A percentile compares a stretch with the other conserved stretches of the same genome.
Evolutionary conservation across 2,888 invertebrate species (phyloP).

Genomic region (Agrenia bidenticulata): DNA sequence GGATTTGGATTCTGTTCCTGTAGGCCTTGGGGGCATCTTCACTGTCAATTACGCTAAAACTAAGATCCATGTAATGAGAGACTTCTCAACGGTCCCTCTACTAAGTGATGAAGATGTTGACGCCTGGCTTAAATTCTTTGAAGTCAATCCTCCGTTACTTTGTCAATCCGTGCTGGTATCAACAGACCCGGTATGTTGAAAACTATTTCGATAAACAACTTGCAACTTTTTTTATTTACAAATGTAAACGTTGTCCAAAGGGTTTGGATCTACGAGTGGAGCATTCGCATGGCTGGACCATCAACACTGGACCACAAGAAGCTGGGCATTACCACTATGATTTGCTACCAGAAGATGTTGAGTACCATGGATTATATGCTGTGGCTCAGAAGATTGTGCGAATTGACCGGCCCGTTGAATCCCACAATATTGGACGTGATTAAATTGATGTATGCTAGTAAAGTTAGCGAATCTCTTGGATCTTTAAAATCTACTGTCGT

Average conservation of each 20-base stretch:
- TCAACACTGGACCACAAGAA: constrained; percentile 70
- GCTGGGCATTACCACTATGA: constrained; percentile 98
- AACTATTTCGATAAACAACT: too few species aligned
- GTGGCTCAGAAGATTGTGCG: constrained; percentile 72
- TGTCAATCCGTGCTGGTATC: constrained; percentile 86
- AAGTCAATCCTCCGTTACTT: constrained; percentile 84
- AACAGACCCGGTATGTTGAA: constrained; percentile 68
- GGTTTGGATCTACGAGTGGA: constrained; percentile 87
- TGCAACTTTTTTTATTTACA: constrained; percentile 1
- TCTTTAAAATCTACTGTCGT: too few species aligned
- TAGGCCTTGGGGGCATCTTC: constrained; percentile 85
- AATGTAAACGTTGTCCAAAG: constrained; percentile 58
- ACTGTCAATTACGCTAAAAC: constrained; percentile 77
- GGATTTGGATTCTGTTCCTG: constrained; percentile 33
- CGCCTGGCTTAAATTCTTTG: constrained; percentile 85
- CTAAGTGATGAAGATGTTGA: constrained; percentile 72
- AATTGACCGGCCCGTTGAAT: constrained; percentile 70
- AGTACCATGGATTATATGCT: constrained; percentile 88
- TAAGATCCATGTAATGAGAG: constrained; percentile 94
- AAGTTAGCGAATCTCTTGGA: too few species aligned
- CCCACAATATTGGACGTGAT: constrained; percentile 74
- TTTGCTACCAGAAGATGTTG: constrained; percentile 80
- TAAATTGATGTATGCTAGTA: constrained; percentile 59
- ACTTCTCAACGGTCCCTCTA: constrained; percentile 77
- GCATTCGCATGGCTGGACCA: constrained; percentile 79